Conservation (phyloP, 92 coral and sea anemone species). For the Montipora capitata region DNA sequence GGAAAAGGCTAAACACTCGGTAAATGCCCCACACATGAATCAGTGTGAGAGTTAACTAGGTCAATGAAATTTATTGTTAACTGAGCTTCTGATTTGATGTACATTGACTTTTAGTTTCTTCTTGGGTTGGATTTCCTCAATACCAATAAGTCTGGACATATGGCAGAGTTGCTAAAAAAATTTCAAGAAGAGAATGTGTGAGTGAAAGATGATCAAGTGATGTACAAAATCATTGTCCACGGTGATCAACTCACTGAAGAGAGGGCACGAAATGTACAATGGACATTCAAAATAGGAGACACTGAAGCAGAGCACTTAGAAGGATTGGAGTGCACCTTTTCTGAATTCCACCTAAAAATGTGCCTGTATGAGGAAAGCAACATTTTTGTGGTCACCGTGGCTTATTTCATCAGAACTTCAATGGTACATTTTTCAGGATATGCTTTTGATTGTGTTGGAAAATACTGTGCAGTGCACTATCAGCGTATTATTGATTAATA, state of each 20-base stretch:
- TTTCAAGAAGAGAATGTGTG: constrained; percentile 54
- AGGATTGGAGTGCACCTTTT: constrained; percentile 44
- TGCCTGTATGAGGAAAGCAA: constrained; percentile 4
- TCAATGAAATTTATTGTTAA: neutral
- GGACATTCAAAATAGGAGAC: constrained; percentile 19
- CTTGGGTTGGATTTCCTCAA: constrained; percentile 53
- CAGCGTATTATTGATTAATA: too few species aligned
- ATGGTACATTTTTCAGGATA: too few species aligned
- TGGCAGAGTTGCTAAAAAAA: constrained; percentile 54
- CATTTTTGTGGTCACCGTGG: too few species aligned
- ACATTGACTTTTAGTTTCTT: constrained; percentile 22
- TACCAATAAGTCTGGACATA: constrained; percentile 58
- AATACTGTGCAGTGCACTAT: too few species aligned
- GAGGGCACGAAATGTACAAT: constrained; percentile 45
- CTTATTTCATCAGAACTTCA: too few species aligned
- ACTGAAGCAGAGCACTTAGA: constrained; percentile 19
- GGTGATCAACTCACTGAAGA: constrained; percentile 54
- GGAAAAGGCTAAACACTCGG: too few species aligned
- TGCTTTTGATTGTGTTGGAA: too few species aligned
- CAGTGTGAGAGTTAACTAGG: too few species aligned
- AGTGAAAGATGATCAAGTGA: constrained; percentile 13
- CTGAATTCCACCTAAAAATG: constrained; percentile 49
- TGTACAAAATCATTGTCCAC: constrained; percentile 31
- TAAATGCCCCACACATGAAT: too few species aligned
- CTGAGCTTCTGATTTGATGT: neutral